Evolutionary conservation across 2,888 invertebrate species (phyloP).

Genomic region (Gari tellinella): DNA sequence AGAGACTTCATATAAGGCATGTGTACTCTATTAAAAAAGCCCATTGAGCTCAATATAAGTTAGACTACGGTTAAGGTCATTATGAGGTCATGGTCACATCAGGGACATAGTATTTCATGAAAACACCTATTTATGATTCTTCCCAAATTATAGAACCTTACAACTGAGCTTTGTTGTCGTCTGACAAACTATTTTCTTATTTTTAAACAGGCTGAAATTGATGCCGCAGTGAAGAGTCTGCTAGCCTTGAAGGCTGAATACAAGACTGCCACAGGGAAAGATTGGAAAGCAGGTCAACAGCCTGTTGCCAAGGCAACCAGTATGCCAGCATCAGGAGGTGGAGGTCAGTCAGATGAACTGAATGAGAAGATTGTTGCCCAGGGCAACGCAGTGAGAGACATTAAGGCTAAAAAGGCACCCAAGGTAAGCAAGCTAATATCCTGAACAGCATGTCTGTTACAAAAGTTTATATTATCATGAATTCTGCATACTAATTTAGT

Average conservation of each 20-base stretch:
- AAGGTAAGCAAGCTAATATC: too few species aligned
- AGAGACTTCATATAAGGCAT: too few species aligned
- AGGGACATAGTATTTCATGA: too few species aligned
- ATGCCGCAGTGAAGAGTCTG: conserved; percentile 87
- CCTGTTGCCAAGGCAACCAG: conserved; percentile 5
- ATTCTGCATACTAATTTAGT: too few species aligned
- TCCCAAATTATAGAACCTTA: too few species aligned
- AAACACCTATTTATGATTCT: too few species aligned
- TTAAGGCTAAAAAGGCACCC: conserved; percentile 89
- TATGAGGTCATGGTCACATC: too few species aligned
- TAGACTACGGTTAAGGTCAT: too few species aligned
- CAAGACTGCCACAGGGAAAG: conserved; percentile 89
- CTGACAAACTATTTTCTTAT: not conserved
- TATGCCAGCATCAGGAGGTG: conserved; percentile 17
- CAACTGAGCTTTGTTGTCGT: too few species aligned
- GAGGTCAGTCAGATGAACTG: conserved; percentile 64
- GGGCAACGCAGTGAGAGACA: conserved; percentile 89
- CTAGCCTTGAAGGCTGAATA: conserved; percentile 91
- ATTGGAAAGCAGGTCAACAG: conserved; percentile 86
- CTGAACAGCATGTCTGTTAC: not conserved
- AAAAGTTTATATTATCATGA: not conserved
- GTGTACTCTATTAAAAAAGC: too few species aligned
- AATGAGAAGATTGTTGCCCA: conserved; percentile 86
- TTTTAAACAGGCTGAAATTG: conserved; percentile 83
- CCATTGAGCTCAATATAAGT: too few species aligned